Base-by-base conservation (phyloP, 2,888 invertebrate genomes). In the Sphaerophoria taeniata region DNA sequence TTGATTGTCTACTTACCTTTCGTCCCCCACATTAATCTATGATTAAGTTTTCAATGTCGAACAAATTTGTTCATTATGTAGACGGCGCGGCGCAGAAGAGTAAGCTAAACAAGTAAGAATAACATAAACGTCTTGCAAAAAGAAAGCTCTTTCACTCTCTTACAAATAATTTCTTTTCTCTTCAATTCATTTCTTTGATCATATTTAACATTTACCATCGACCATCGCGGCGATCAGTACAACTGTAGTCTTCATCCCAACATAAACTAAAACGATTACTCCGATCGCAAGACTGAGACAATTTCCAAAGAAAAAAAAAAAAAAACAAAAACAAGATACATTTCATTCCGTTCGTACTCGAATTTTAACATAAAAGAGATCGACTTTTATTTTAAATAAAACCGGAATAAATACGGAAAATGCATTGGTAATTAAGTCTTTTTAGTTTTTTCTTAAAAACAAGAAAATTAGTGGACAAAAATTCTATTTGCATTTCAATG, bases 171-270 rank as follows among this genome's bases (percentile, higher is more conserved):
- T 49, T 33, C 45, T 58, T 36, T 69, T 34, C 69, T 51, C 36
- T 58, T 47, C 56, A 65, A 77, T 63, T 47, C 47, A 77, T 71
- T 80, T 85, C 76, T 85, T 81, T 77, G 49, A 73, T 14, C 75
- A 60, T 77, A 81, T 81, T 85, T 81, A 85, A 85, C 81, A 77
- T 77, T 81, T 73, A 77, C 81, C 73, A 69, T 49, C 33, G 63
- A 39, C 85, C 85, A 77, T 73, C 76, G 76, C 69, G 63, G 72
- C 53, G 58, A 81, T 85, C 85, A 85, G 81, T 85, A 80, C 70
- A 76, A 77, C 49, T 73, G 70, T 70, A 85, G 58, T 51, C 81
- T 69, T 77, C 81, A 61, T 45, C 69, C 63, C 58, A 70, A 72
- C 56, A 81, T 43, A 76, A 51, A 60, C 80, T 47, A 67, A 69